These are phyloP conservation scores for Rhinichthys klamathensis DNA, from an alignment of 2,113 vertebrate genomes.

Conservation along the genomic window DNA sequence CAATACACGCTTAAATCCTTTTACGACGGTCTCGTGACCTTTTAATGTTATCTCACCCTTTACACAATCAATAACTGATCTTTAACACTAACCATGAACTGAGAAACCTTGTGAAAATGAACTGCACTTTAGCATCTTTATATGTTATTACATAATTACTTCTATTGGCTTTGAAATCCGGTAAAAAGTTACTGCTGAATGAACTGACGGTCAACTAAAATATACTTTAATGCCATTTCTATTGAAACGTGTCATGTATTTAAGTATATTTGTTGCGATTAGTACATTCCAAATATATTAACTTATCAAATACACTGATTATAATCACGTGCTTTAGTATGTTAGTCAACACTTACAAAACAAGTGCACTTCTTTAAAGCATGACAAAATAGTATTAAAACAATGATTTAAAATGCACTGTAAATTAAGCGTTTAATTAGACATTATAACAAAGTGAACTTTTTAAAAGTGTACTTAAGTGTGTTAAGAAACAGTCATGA, in stretches of 20 bases:
- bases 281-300: not conserved
- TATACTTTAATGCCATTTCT: not conserved
- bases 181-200: not conserved
- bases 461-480: not conserved
- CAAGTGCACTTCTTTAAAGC: not conserved
- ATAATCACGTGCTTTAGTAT: not conserved
- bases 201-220: not conserved
- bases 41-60: not conserved
- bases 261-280: not conserved
- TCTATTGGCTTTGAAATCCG: not conserved
- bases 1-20: not conserved
- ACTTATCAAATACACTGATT: not conserved
- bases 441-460: not conserved
- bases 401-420: not conserved
- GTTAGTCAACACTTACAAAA: not conserved
- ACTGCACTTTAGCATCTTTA: not conserved
- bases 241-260: not conserved
- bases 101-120: not conserved
- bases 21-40: not conserved
- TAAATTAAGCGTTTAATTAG: not conserved
- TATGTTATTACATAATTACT: not conserved
- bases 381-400: not conserved
- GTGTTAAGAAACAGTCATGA: not conserved
- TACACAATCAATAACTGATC: not conserved
- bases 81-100: not conserved